Evolutionary conservation across 2,797 vertebrate species (phyloP).

Genomic region (Chiloscyllium punctatum): DNA sequence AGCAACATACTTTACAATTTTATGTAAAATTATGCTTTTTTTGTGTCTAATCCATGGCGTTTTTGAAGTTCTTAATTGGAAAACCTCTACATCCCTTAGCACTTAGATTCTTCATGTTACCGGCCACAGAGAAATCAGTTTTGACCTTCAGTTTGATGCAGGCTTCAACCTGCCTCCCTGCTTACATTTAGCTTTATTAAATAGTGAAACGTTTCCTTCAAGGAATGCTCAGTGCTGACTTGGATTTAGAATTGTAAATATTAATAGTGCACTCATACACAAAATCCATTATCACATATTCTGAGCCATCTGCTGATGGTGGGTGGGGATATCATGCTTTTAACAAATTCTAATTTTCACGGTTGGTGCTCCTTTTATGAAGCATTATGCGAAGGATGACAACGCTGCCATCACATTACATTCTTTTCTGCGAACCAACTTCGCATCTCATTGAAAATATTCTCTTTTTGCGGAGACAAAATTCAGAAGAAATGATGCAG

Average conservation of each 20-base stretch:
- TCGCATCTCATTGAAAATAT: background rate
- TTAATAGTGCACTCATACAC: background rate
- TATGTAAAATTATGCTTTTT: background rate
- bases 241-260: background rate
- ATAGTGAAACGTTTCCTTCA: background rate
- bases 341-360: background rate
- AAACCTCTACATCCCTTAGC: background rate
- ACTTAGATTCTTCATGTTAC: background rate
- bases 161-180: background rate
- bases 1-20: background rate
- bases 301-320: background rate
- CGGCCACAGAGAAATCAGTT: too few species aligned
- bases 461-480: background rate
- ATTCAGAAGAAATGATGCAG: background rate
- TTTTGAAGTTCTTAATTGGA: background rate
- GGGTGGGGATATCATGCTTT: background rate
- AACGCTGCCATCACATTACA: background rate
- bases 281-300: background rate
- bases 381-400: background rate
- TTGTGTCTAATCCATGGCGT: background rate
- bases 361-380: background rate
- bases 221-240: background rate
- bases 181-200: background rate
- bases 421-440: background rate
- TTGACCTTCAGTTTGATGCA: background rate